Evolutionary conservation across 2,113 vertebrate species (phyloP), one percentile per base, ranked within the genome.

Genomic region (Alectura lathami): DNA sequence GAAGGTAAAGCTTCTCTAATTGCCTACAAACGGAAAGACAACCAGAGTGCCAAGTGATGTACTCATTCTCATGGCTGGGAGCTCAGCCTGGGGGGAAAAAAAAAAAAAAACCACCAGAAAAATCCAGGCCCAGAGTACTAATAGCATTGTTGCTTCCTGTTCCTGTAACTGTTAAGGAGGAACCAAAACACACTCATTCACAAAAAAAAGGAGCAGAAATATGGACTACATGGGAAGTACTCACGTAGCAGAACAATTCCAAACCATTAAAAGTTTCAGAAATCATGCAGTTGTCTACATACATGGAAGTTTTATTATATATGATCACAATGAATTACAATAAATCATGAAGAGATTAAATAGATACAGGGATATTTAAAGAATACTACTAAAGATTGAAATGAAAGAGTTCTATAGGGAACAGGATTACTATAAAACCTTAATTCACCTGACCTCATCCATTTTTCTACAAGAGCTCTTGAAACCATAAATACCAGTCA

Each of bases 91-190:
- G 85, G n/a, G n/a, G n/a, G n/a, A n/a, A n/a, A n/a, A n/a, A n/a
- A n/a, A n/a, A n/a, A 86, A 93, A 68, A 73, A 68, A 57, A 0
- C 14, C n/a, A n/a, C n/a, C n/a, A n/a, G n/a, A 76, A 90, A 94
- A 77, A 84, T 81, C 78, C 86, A 96, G 83, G 83, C 69, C 81
- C 30, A 73, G 67, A 59, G 96, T 85, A 97, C 91, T 95, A 97
- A 97, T 63, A 91, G 87, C 66, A 84, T 17, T 67, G 82, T 74
- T 94, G 88, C 91, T 97, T 98, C 96, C 95, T 92, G 88, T 97
- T 98, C 95, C 97, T 97, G 93, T 94, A 96, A 97, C 89, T 36
- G 62, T 67, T 86, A 42, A 47, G 64, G 56, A 91, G 70, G 81
- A 89, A 60, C n/a, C 34, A 85, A 93, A 94, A 91, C 48, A 78